A percentile compares a stretch with the other conserved stretches of the same genome.
phyloP scores from a whole-genome alignment of 2,888 invertebrate genomes.

The Ophion costatus region DNA sequence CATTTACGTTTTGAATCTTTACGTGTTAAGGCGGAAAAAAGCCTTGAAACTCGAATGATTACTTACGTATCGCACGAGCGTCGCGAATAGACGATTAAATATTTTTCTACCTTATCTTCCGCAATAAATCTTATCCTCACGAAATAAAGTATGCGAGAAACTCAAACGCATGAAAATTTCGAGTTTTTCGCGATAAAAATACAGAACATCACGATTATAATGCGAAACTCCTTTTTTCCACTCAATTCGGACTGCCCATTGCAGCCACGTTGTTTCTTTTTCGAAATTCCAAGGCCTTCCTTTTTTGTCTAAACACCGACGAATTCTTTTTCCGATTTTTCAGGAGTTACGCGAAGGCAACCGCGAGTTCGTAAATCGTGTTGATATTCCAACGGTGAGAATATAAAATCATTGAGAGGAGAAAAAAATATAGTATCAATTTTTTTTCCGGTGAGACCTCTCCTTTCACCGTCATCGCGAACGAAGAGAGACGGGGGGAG shows the following conservation, averaged over 20 bases:
- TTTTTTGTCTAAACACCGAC: too few species aligned
- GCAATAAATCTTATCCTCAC: background rate
- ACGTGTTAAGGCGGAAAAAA: too few species aligned
- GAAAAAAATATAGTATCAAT: background rate
- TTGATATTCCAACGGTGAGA: constrained; percentile 20
- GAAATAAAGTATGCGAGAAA: too few species aligned
- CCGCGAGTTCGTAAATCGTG: constrained; percentile 9
- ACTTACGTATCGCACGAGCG: background rate
- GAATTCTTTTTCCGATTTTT: background rate
- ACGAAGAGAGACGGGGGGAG: background rate
- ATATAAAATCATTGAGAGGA: constrained; percentile 23
- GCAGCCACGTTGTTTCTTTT: too few species aligned
- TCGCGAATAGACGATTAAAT: background rate
- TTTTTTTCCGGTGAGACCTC: background rate
- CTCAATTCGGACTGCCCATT: too few species aligned
- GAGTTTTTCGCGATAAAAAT: too few species aligned
- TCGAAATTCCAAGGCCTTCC: too few species aligned
- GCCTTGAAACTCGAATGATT: background rate
- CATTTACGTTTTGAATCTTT: too few species aligned
- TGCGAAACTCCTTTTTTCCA: background rate
- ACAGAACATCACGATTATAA: too few species aligned
- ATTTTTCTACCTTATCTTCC: background rate
- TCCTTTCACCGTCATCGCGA: constrained; percentile 21
- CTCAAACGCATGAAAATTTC: too few species aligned
- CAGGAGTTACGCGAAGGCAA: background rate